Percentiles rank a stretch among this genome's conserved stretches.
Conservation (phyloP, 2,888 invertebrate genomes). For the Xestia c-nigrum region DNA sequence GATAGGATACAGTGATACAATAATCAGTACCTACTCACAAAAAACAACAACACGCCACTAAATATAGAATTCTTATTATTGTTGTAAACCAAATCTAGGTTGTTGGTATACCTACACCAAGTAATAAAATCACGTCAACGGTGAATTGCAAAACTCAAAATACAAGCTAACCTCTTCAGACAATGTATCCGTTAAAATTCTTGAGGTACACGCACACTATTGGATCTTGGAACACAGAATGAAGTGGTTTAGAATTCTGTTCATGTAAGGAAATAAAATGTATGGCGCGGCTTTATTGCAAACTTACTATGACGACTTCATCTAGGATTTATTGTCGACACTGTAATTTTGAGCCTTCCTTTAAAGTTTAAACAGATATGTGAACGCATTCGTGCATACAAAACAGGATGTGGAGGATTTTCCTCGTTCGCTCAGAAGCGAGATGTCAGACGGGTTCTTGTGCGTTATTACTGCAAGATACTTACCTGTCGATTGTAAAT, state of each 20-base stretch:
- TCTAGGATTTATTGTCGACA: conserved; percentile 71
- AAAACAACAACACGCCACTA: conserved; percentile 11
- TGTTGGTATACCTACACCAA: conserved; percentile 9
- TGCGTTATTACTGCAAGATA: conserved; percentile 69
- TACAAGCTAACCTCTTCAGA: conserved; percentile 27
- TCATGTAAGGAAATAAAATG: conserved; percentile 52
- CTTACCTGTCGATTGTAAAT: conserved; percentile 68
- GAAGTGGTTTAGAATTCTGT: conserved; percentile 55
- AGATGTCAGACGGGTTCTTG: conserved; percentile 72
- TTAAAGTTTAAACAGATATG: conserved; percentile 66
- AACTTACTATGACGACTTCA: conserved; percentile 67
- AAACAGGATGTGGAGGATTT: conserved; percentile 85
- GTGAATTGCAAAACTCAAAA: conserved; percentile 17
- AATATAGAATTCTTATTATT: conserved; percentile 33
- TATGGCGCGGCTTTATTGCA: conserved; percentile 39
- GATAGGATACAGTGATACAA: no score
- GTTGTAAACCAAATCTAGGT: conserved; percentile 37
- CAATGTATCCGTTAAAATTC: conserved; percentile 43
- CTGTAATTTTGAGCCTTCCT: conserved; percentile 67
- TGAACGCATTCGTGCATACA: conserved; percentile 75
- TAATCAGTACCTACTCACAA: not conserved
- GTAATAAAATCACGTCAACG: conserved; percentile 35
- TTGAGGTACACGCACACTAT: conserved; percentile 21
- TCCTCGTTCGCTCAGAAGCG: conserved; percentile 78
- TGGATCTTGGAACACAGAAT: conserved; percentile 34